Base-by-base conservation (phyloP, 2,797 vertebrate genomes). In the Chaetodon trifasciatus region DNA sequence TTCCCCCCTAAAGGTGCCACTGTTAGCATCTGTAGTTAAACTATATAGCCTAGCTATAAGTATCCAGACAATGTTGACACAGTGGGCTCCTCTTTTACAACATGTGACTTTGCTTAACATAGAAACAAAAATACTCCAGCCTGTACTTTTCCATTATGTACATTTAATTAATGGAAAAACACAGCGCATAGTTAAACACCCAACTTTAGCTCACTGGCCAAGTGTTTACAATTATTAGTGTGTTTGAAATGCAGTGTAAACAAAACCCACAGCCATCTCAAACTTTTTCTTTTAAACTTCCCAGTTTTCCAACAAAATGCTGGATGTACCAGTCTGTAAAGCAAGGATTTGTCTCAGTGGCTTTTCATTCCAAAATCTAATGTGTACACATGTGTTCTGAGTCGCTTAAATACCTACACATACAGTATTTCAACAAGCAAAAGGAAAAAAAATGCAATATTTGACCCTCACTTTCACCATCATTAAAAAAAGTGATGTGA, bases 51-150 rank as follows among this genome's bases (percentile, higher is more conserved):
- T 16, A 63, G n/a, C 50, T 10, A 57, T 55, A 73, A 81, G n/a
- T 73, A 52, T 32, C 64, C 44, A 86, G 56, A 79, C 64, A 55
- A 35, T 9, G 72, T 53, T 79, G 67, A 63, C 73, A 78, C 52
- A 52, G 66, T 21, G n/a, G 77, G 35, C 35, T 82, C 37, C 67
- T 57, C 67, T 74, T 79, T 78, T 61, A 76, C 60, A 62, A 75
- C 3, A 12, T 21, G 56, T 50, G 55, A 60, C 62, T 82, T 70
- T 46, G 46, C 64, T 87, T 63, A 67, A 72, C 24, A 71, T 68
- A 56, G 50, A 76, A 77, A 82, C 53, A 82, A 47, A 79, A 86
- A 79, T n/a, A 84, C 5, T 46, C 5, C 53, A 78, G 66, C 35
- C 55, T 44, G 12, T 32, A n/a, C 6, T 56, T 81, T 49, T 8